Evolutionary conservation across 2,888 invertebrate genomes (phyloP).

Genomic region (Eupelmus urozonus): DNA sequence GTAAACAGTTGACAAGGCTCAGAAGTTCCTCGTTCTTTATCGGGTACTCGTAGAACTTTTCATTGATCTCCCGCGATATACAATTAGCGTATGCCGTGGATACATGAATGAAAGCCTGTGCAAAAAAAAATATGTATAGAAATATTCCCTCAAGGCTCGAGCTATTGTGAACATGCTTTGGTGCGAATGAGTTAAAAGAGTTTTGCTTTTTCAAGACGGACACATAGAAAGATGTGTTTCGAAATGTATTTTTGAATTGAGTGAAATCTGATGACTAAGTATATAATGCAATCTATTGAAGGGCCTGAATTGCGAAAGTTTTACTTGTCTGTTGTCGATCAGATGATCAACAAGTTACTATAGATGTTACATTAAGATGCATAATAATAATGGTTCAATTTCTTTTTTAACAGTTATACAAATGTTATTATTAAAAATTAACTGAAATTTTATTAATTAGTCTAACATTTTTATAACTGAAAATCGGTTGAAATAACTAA

Average conservation of each 20-base stretch:
- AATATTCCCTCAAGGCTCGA: background rate
- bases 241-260: conserved; percentile 16
- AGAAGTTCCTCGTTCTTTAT: conserved; percentile 79
- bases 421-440: too few relatives aligned
- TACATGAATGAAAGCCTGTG: conserved; percentile 75
- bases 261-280: conserved; percentile 14
- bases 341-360: background rate
- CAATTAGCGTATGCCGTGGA: conserved; percentile 77
- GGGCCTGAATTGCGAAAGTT: conserved; percentile 24
- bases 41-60: conserved; percentile 82
- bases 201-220: too few relatives aligned
- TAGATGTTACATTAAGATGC: too few relatives aligned
- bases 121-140: background rate
- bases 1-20: conserved; percentile 77
- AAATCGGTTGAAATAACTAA: too few relatives aligned
- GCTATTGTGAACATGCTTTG: conserved; percentile 16
- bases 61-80: conserved; percentile 81
- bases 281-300: background rate
- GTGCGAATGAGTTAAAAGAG: too few relatives aligned
- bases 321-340: background rate
- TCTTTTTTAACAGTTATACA: too few relatives aligned
- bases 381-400: too few relatives aligned
- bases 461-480: too few relatives aligned
- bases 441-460: too few relatives aligned
- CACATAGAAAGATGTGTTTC: background rate